phyloP scores from a whole-genome alignment of 2,888 invertebrate species.

The Brenthis hecate region DNA sequence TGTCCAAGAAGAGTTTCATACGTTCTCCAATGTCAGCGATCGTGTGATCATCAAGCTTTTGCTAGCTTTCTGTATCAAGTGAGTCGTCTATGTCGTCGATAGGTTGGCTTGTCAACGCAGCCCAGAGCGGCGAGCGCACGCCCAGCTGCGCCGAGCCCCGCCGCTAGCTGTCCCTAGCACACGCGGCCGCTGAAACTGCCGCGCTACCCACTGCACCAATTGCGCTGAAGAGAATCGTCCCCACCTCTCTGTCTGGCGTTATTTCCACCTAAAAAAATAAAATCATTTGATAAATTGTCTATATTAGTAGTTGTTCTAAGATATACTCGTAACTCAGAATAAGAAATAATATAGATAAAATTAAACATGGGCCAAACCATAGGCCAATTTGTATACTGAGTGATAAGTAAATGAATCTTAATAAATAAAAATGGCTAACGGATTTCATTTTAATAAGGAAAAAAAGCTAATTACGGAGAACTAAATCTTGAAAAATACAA shows the following conservation, averaged over 20 bases:
- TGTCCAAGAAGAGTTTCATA: constrained; percentile 82
- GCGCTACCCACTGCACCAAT: constrained; percentile 67
- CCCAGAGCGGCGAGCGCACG: constrained; percentile 89
- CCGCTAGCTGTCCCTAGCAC: constrained; percentile 83
- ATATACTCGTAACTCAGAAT: no score
- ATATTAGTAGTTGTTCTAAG: no score
- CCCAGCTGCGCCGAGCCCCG: constrained; percentile 76
- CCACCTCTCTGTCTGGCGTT: constrained; percentile 78
- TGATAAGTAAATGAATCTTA: no score
- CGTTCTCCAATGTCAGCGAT: constrained; percentile 80
- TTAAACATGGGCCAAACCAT: no score
- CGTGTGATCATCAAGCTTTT: constrained; percentile 77
- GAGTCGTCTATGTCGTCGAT: constrained; percentile 67
- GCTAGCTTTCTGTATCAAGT: constrained; percentile 77
- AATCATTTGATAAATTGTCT: no score
- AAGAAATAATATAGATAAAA: no score
- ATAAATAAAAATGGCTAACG: no score
- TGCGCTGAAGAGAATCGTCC: constrained; percentile 66
- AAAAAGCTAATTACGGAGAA: no score
- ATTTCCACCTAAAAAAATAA: constrained; percentile 66
- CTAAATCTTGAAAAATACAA: no score
- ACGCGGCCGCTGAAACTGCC: constrained; percentile 55
- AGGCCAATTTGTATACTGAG: no score
- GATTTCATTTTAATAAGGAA: no score
- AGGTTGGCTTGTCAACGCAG: constrained; percentile 88